Conservation (phyloP, 2,888 invertebrate species). For the Caenorhabditis plicata region DNA sequence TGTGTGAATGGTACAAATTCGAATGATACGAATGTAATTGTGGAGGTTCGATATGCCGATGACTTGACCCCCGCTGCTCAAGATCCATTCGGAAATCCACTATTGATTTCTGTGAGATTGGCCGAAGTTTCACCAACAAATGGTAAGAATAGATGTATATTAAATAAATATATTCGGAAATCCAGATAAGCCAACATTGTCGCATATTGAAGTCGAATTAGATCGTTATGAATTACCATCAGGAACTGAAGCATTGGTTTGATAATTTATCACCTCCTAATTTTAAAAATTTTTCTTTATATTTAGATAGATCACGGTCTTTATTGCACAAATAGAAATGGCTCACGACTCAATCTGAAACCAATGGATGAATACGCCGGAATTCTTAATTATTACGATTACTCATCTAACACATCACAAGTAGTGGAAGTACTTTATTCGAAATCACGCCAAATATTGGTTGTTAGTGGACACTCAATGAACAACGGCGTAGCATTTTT, state of each 20-base stretch:
- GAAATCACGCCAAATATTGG: conserved; percentile 2
- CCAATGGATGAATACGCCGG: conserved; percentile 17
- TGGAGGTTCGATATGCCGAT: conserved; percentile 27
- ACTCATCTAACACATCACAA: conserved; percentile 4
- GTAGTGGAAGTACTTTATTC: conserved; percentile 18
- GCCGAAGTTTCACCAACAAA: conserved; percentile 14
- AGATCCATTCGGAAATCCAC: conserved; percentile 8
- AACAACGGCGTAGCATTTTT: conserved; percentile 1
- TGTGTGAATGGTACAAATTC: conserved; percentile 12
- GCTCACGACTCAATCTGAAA: neutral
- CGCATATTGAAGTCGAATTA: conserved; percentile 17
- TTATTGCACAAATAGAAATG: conserved; percentile 2
- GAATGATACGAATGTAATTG: conserved; percentile 5
- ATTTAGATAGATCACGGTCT: conserved; percentile 20
- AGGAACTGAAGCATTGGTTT: conserved; percentile 4
- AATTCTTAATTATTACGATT: conserved; percentile 10
- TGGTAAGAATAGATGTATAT: neutral
- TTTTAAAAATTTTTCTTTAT: neutral
- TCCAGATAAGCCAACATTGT: neutral
- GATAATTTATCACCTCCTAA: neutral
- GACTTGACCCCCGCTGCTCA: conserved; percentile 7
- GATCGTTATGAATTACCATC: conserved; percentile 20
- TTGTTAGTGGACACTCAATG: conserved; percentile 14
- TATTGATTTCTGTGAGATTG: conserved; percentile 22
- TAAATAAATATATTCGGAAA: neutral